Percentiles rank a stretch among this genome's conserved stretches.
These are phyloP conservation scores for Pseudopipra pipra DNA, from an alignment of 2,113 vertebrate genomes.

Conservation along the genomic window DNA sequence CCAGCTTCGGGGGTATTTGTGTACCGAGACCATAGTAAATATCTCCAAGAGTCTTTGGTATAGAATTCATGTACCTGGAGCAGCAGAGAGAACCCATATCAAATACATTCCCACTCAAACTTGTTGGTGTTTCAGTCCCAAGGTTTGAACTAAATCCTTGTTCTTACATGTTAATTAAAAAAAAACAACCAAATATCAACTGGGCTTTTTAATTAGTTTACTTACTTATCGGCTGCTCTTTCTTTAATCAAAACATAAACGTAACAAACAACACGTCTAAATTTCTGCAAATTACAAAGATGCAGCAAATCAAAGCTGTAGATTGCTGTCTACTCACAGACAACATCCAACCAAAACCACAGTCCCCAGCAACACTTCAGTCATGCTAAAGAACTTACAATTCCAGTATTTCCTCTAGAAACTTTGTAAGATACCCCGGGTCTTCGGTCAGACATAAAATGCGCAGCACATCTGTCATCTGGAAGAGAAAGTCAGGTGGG, in stretches of 20 bases:
- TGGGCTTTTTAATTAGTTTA: background rate
- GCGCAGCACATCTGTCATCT: conserved; percentile 88
- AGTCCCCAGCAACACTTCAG: background rate
- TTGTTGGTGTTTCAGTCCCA: background rate
- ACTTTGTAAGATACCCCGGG: conserved; percentile 81
- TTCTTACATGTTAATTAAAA: background rate
- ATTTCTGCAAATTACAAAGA: background rate
- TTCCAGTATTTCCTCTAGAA: conserved; percentile 86
- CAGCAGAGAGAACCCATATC: background rate
- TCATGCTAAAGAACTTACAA: conserved; percentile 75
- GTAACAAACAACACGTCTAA: background rate
- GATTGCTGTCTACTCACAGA: background rate
- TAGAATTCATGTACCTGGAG: conserved; percentile 80
- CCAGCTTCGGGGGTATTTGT: conserved; percentile 83
- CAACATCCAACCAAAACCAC: background rate
- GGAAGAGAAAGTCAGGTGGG: background rate
- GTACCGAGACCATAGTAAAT: conserved; percentile 89
- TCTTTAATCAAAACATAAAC: background rate
- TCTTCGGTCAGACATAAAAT: conserved; percentile 89
- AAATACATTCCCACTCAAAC: background rate
- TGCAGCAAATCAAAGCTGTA: background rate
- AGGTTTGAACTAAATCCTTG: background rate
- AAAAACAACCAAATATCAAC: background rate
- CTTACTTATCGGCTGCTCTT: background rate
- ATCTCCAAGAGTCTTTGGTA: conserved; percentile 85